Evolutionary conservation across 2,797 vertebrate genomes (phyloP), one percentile per base, ranked within the genome.

Genomic region (Scarus forsteni): DNA sequence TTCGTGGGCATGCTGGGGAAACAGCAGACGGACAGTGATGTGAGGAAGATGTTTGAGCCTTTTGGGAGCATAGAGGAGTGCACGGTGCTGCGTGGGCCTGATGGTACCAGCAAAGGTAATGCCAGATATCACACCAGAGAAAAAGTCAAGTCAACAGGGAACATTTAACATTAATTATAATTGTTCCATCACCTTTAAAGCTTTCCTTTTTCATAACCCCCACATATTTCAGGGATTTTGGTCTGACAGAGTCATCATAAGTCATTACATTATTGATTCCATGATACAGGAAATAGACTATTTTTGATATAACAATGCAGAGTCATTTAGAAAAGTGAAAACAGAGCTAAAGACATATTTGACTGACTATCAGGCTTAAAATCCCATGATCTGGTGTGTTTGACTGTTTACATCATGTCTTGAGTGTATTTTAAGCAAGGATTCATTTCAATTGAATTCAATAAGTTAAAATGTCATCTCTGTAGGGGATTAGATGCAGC

Each of bases 1-100:
- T 99, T 99, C 88, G 97, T 99, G 89, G 97, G 97, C 42, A 99
- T 99, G 97, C 91, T 99, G 94, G 97, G 97, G 36, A 99, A 99
- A 79, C 97, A 99, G 91, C 97, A 98, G 94, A 95, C 95, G 0
- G 97, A 99, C 82, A 83, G 95, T 0, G 97, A 98, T 0, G 97
- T 99, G 83, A 95, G 96, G 71, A 96, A 97, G 88, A 96, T 99
- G 92, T 99, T 99, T 0, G 97, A 99, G 91, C 94, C 97, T 14
- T 98, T 99, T 0, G 97, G 97, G 70, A 97, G 96, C 82, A 99
- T 99, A 36, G 97, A 99, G 87, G 97, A 99, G 90, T 99, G 97
- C 92, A 98, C 97, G 2, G 97, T 99, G 81, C 96, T 99, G 69
- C 91, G 97, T 36, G 97, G 97, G 56, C 97, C 97, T 0, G 97